phyloP scores from a whole-genome alignment of 2,797 vertebrate species.

The Pagetopsis macropterus region DNA sequence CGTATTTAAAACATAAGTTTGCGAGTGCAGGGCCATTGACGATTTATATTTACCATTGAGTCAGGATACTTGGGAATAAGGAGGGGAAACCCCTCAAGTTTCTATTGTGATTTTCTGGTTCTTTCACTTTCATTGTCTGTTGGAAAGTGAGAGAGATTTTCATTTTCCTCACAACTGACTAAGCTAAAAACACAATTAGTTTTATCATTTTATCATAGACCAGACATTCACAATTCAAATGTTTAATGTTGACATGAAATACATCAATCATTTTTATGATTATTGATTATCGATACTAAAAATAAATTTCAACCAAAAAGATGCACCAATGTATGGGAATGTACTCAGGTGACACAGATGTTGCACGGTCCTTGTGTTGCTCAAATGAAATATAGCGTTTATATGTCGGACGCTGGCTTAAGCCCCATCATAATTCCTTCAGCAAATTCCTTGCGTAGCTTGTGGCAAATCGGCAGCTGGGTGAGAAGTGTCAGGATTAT shows the following conservation, averaged over 20 bases:
- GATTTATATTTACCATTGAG: slow-evolving; percentile 15
- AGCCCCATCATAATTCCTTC: slow-evolving; percentile 26
- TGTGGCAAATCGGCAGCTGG: slow-evolving; percentile 53
- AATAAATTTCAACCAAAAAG: background rate
- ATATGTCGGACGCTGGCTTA: slow-evolving; percentile 14
- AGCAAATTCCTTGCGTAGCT: slow-evolving; percentile 40
- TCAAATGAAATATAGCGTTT: slow-evolving; percentile 23
- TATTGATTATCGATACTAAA: background rate
- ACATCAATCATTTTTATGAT: background rate
- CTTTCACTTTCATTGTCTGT: background rate
- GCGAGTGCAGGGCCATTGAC: slow-evolving; percentile 25
- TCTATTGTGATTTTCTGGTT: slow-evolving; percentile 7
- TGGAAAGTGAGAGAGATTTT: background rate
- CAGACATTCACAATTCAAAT: background rate
- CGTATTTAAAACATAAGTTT: slow-evolving; percentile 40
- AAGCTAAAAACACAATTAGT: background rate
- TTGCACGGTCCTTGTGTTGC: background rate
- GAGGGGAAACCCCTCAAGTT: background rate
- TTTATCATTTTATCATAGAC: background rate
- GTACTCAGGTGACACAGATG: slow-evolving; percentile 18
- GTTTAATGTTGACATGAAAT: slow-evolving; percentile 1
- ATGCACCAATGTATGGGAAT: background rate
- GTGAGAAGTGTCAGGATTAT: background rate
- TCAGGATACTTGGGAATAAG: slow-evolving; percentile 15
- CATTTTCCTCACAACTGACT: too few relatives aligned